Evolutionary conservation across 2,888 invertebrate species (phyloP).

Genomic region (Thymelicus sylvestris): DNA sequence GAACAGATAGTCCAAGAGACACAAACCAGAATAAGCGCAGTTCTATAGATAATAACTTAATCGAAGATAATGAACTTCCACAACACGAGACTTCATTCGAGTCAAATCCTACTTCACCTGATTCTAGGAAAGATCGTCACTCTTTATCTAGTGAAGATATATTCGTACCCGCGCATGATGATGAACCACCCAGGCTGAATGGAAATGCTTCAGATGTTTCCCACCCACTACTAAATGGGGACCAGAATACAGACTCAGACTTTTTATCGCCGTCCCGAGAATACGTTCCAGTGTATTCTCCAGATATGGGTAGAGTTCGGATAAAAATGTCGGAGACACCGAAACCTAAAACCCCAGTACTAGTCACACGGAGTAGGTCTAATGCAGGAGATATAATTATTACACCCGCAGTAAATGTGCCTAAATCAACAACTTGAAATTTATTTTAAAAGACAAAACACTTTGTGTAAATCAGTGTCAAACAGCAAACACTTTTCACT

Average conservation of each 20-base stretch:
- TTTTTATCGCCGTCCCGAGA: slow-evolving; percentile 75
- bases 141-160: slow-evolving; percentile 78
- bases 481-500: slow-evolving; percentile 78
- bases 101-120: slow-evolving; percentile 70
- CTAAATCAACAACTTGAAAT: slow-evolving; percentile 79
- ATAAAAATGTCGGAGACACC: slow-evolving; percentile 91
- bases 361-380: slow-evolving; percentile 90
- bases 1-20: slow-evolving; percentile 76
- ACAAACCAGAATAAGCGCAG: slow-evolving; percentile 79
- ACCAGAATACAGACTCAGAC: slow-evolving; percentile 70
- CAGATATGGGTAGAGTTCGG: slow-evolving; percentile 91
- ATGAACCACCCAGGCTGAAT: slow-evolving; percentile 76
- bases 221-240: slow-evolving; percentile 78
- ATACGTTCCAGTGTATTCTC: slow-evolving; percentile 84
- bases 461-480: slow-evolving; percentile 73
- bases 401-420: slow-evolving; percentile 81
- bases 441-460: slow-evolving; percentile 60
- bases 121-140: slow-evolving; percentile 77
- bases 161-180: slow-evolving; percentile 76
- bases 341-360: slow-evolving; percentile 92
- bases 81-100: slow-evolving; percentile 73
- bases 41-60: slow-evolving; percentile 76
- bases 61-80: slow-evolving; percentile 56
- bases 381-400: slow-evolving; percentile 91
- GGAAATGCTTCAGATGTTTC: slow-evolving; percentile 78